Base-by-base conservation (phyloP, 1,140 invertebrate species). In the Andrena cerasifolii region DNA sequence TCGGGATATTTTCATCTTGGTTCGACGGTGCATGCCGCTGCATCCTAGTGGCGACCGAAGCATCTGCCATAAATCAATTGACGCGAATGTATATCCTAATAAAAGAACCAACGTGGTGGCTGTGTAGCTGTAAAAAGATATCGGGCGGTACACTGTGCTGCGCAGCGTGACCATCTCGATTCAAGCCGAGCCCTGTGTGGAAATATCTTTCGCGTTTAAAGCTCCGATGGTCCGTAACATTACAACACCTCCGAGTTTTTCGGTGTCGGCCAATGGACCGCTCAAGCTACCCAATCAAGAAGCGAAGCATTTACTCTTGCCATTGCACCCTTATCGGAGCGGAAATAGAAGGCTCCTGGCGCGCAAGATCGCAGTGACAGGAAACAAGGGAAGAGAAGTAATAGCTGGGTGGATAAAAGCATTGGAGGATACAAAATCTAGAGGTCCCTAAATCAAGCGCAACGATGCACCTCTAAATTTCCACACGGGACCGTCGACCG, bases 1-100 rank as follows among this genome's bases (percentile, higher is more conserved):
- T 53, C 61, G 68, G 78, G 61, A 78, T 83, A 80, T 85, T 82
- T 85, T 83, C 78, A 86, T 87, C 76, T 82, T 61, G 66, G 40
- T 45, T 40, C 59, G 49, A 61, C 53, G 61, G 49, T 49, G 54
- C 56, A 16, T 3, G 33, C 5, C 10, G 61, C 26, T 49, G 75
- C 58, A 56, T 7, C 33, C 43, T 51, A 14, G 36, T 67, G 65
- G 40, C 49, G 59, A 66, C 61, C 62, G 47, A 31, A 45, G 16
- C 45, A 59, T 45, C 33, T 21, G 68, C 66, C 47, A 76, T 84
- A 84, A 84, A 84, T 84, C 77, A 83, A 73, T 67, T 56, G 24
- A 63, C 68, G 51, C 51, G 61, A 80, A 76, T 67, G 77, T 72
- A 79, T 83, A 68, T 76, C 56, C 62, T 76, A 80, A 84, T 84